A percentile compares a stretch with the other conserved stretches of the same genome.
Evolutionary conservation across 1,140 invertebrate species (phyloP).

Genomic region (Galleria mellonella): DNA sequence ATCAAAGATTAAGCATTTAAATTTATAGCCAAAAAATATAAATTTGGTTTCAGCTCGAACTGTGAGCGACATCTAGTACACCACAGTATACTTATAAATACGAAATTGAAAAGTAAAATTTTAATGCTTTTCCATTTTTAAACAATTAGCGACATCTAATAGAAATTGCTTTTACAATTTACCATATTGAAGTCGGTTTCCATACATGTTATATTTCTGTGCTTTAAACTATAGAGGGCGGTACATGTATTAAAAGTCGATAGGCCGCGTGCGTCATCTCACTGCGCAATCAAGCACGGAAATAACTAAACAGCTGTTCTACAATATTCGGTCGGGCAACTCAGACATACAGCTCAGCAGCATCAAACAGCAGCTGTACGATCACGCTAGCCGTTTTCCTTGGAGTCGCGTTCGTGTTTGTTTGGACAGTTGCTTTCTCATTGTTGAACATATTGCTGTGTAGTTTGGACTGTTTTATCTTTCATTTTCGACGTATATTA

Average conservation of each 20-base stretch:
- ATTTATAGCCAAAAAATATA: background rate
- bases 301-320: conserved; percentile 73
- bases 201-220: background rate
- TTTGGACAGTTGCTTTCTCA: conserved; percentile 55
- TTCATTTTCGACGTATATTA: conserved; percentile 41
- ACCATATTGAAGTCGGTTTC: no score
- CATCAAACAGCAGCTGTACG: conserved; percentile 47
- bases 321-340: conserved; percentile 71
- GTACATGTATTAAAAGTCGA: conserved; percentile 32
- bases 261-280: conserved; percentile 57
- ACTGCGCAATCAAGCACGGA: conserved; percentile 69
- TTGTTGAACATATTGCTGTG: conserved; percentile 43
- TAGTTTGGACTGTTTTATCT: conserved; percentile 24
- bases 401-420: conserved; percentile 55
- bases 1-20: background rate
- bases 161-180: background rate
- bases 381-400: conserved; percentile 61
- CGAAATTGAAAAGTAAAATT: background rate
- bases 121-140: no score
- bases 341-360: no score
- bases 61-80: background rate
- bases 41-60: background rate
- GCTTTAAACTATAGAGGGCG: conserved; percentile 13
- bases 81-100: background rate
- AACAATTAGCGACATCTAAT: background rate